Base-by-base conservation (phyloP, 2,888 invertebrate species). In the Perdita meconis region DNA sequence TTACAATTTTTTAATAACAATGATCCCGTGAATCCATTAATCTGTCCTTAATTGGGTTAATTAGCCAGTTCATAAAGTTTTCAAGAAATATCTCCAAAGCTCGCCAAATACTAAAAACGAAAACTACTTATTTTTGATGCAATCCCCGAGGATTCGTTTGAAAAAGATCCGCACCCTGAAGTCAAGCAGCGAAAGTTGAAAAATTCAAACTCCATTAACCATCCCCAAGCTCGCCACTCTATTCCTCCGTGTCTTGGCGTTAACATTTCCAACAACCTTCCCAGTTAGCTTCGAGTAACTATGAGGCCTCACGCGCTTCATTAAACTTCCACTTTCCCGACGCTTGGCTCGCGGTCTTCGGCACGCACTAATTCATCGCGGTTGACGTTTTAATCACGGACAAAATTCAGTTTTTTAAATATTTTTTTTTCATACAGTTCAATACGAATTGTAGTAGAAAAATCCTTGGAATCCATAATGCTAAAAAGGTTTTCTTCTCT, bases 291-390 rank as follows among this genome's bases (percentile, higher is more conserved):
- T 16, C 16, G 16, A 34, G 24, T 22, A 34, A 24, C 36, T 69
- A 69, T 26, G 55, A 68, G 5, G 38, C n/a, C 19, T 55, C 38
- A 38, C 47, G 50, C 71, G 71, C 30, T 59, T 71, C 71, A 51
- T 57, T 71, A 42, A 71, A 34, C 72, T 47, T 42, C 47, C 72
- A 51, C 71, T 38, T 59, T 40, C 38, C 34, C n/a, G 4, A 13
- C 19, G 16, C 50, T 34, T 47, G 3, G 12, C 51, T 24, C 34
- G 22, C 26, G 19, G 22, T 55, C 67, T 44, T 53, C 34, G 13
- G 19, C 53, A 55, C 53, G 36, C 69, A 55, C 38, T 42, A 30
- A 69, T 69, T 53, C 68, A 40, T 36, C 42, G 16, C 6, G 34
- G 51, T 40, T 42, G 53, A 67, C 53, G n/a, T n/a, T n/a, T n/a